These are phyloP conservation scores for Podotricha telesiphe DNA, from an alignment of 2,888 invertebrate species.

Conservation along the genomic window DNA sequence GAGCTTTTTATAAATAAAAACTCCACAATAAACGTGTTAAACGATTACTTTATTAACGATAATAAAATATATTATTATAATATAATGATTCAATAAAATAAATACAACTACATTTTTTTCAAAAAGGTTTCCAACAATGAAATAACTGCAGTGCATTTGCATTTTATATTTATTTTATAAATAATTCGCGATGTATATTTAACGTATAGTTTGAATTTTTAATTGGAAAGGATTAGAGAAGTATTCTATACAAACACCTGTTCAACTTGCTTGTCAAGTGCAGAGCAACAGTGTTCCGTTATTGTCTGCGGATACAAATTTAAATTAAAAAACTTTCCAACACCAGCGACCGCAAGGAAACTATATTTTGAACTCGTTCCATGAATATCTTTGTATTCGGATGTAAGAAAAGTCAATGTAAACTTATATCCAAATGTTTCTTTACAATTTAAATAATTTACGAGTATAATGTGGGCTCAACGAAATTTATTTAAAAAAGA, in stretches of 20 bases:
- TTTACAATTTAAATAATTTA: slow-evolving; percentile 5
- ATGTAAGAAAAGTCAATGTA: slow-evolving; percentile 16
- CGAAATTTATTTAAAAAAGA: too few species aligned
- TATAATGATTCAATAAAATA: too few species aligned
- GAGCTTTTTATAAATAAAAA: too few species aligned
- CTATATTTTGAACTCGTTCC: slow-evolving; percentile 28
- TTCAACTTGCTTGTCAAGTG: slow-evolving; percentile 36
- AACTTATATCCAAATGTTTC: slow-evolving; percentile 25
- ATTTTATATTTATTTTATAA: not conserved
- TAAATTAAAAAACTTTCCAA: slow-evolving; percentile 46
- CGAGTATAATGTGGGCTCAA: not conserved
- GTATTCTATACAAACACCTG: slow-evolving; percentile 5
- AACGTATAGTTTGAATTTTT: not conserved
- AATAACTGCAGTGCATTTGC: too few species aligned
- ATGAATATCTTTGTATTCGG: slow-evolving; percentile 30
- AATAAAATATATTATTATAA: too few species aligned
- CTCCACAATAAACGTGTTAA: too few species aligned
- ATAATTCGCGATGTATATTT: not conserved
- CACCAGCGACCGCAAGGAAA: slow-evolving; percentile 35
- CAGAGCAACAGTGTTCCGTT: slow-evolving; percentile 39
- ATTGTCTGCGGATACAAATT: slow-evolving; percentile 43
- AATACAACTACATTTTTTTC: too few species aligned
- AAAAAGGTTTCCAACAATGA: too few species aligned
- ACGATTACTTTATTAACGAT: too few species aligned
- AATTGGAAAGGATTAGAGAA: slow-evolving; percentile 12